Evolutionary conservation across 1,140 invertebrate species (phyloP).

Genomic region (Berghia stephanieae): DNA sequence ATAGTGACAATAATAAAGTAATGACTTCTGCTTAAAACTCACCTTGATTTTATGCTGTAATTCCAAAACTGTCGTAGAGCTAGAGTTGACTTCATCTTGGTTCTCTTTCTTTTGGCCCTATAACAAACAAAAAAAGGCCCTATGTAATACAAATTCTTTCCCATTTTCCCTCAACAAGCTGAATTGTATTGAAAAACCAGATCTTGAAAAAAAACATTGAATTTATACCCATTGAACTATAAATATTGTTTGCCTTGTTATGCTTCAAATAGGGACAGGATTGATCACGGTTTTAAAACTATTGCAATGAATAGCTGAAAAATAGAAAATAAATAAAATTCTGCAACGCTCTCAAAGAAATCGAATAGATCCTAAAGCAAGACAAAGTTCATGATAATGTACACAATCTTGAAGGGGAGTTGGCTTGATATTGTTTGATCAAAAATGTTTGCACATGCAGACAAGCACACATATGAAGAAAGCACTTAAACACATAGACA

Average conservation of each 20-base stretch:
- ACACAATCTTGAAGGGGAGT: too few species aligned
- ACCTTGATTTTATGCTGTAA: constrained; percentile 38
- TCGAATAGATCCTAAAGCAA: too few species aligned
- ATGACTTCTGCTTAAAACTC: constrained; percentile 1
- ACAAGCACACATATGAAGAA: neutral
- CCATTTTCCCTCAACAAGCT: neutral
- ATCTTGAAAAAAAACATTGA: neutral
- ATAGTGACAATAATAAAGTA: neutral
- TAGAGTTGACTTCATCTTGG: neutral
- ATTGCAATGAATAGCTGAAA: neutral
- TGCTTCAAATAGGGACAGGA: neutral
- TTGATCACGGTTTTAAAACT: neutral
- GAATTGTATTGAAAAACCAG: neutral
- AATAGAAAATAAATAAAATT: too few species aligned
- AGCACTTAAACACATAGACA: neutral
- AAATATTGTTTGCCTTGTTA: neutral
- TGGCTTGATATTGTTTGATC: too few species aligned
- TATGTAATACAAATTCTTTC: neutral
- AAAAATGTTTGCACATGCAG: neutral
- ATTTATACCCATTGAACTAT: neutral
- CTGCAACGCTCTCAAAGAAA: too few species aligned
- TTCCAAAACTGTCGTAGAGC: constrained; percentile 27
- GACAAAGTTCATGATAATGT: too few species aligned
- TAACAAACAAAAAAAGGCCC: neutral
- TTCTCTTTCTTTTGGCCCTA: constrained; percentile 26